Conservation (phyloP, 2,113 vertebrate species). For the Hippocampus comes region DNA sequence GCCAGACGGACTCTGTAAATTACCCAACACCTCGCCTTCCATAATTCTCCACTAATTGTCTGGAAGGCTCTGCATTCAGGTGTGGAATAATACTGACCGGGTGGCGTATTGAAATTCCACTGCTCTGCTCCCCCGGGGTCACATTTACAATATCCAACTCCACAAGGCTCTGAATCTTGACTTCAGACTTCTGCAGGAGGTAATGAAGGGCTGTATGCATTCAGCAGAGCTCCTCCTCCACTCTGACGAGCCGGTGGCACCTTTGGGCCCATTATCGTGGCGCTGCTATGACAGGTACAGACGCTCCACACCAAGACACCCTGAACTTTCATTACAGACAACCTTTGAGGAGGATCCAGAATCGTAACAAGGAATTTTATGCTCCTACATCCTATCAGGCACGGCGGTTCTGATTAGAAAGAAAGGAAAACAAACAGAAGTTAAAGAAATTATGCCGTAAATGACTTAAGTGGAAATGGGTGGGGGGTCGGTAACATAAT, state of each 20-base stretch:
- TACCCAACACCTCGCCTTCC: conserved; percentile 49
- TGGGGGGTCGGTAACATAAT: conserved; percentile 40
- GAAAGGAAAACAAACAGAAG: background rate
- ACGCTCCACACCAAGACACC: conserved; percentile 43
- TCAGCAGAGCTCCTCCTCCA: conserved; percentile 46
- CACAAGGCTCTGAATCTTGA: conserved; percentile 46
- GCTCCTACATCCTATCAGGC: conserved; percentile 41
- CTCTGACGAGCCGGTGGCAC: conserved; percentile 47
- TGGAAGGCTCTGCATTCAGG: conserved; percentile 64
- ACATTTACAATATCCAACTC: conserved; percentile 54
- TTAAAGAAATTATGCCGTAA: conserved; percentile 9
- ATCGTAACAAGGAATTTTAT: conserved; percentile 64
- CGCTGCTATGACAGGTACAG: conserved; percentile 54
- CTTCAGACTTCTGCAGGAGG: conserved; percentile 61
- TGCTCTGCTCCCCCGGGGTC: conserved; percentile 53
- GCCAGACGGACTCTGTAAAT: conserved; percentile 53
- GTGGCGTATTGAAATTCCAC: conserved; percentile 57
- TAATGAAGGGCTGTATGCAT: conserved; percentile 61
- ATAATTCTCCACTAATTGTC: conserved; percentile 69
- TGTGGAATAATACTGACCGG: conserved; percentile 61
- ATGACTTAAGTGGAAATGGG: conserved; percentile 20
- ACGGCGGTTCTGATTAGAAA: background rate
- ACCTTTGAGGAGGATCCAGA: conserved; percentile 44
- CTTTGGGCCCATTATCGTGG: conserved; percentile 63
- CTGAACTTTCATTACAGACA: conserved; percentile 59